These are phyloP conservation scores for Zosterops lateralis DNA, from an alignment of 2,113 vertebrate species.

Conservation along the genomic window DNA sequence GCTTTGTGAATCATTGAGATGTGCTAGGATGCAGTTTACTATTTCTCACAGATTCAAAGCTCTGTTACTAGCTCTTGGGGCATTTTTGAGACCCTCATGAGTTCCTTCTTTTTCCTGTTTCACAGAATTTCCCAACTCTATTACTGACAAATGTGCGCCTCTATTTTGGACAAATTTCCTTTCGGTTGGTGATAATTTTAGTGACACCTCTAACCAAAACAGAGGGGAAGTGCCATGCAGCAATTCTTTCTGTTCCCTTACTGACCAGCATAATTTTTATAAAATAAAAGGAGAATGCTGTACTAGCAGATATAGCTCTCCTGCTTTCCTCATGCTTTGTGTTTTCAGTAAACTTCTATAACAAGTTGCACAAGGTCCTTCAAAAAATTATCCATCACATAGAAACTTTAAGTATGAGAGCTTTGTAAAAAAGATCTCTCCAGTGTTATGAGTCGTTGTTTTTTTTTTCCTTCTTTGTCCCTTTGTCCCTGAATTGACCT, in stretches of 20 bases:
- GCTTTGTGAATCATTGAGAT: background rate
- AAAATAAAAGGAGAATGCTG: background rate
- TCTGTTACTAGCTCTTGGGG: background rate
- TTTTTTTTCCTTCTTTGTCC: background rate
- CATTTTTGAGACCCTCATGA: background rate
- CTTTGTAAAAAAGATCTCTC: background rate
- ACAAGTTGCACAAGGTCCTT: background rate
- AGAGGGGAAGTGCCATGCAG: background rate
- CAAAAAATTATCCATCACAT: background rate
- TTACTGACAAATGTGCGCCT: background rate
- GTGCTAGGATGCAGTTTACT: background rate
- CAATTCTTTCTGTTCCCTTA: background rate
- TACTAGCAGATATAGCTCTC: background rate
- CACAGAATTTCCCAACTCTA: background rate
- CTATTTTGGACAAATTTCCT: background rate
- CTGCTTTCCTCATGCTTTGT: background rate
- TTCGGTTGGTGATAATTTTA: background rate
- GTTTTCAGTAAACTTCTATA: background rate
- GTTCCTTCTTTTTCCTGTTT: background rate
- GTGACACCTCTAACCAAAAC: background rate
- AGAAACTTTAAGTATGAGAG: background rate
- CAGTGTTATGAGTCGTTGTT: background rate
- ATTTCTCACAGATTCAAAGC: background rate
- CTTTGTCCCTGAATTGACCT: background rate
- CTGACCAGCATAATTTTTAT: background rate